Evolutionary conservation across 2,797 vertebrate species (phyloP).

Genomic region (Rachycentron canadum): DNA sequence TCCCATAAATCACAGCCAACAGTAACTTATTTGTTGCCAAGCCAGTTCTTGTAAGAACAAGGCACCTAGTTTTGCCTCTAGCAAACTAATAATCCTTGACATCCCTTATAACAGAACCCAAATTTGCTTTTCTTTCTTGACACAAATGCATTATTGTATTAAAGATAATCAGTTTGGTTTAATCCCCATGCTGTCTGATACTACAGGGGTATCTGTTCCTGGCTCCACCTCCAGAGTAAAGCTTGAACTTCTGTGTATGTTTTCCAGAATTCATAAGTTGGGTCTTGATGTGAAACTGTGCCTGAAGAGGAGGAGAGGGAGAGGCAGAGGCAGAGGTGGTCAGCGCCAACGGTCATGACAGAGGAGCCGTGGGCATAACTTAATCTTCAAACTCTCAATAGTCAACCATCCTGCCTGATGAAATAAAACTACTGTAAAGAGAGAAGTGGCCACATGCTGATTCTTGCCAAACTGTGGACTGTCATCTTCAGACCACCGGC

Average conservation of each 20-base stretch:
- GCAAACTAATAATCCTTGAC: background rate
- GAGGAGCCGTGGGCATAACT: constrained; percentile 48
- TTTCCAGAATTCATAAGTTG: constrained; percentile 60
- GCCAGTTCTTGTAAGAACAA: constrained; percentile 49
- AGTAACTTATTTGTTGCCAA: constrained; percentile 40
- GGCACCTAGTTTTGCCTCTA: background rate
- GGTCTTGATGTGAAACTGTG: constrained; percentile 70
- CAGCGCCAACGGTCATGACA: constrained; percentile 22
- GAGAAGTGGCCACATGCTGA: constrained; percentile 10
- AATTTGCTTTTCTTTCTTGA: background rate
- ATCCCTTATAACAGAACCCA: background rate
- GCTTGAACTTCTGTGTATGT: constrained; percentile 13
- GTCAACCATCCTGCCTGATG: constrained; percentile 4
- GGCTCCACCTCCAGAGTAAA: constrained; percentile 1
- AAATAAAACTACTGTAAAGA: constrained; percentile 31
- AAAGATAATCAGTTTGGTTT: too few species aligned
- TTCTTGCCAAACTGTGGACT: constrained; percentile 12
- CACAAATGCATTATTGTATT: too few species aligned
- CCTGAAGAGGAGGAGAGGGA: constrained; percentile 54
- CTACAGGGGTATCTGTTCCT: background rate
- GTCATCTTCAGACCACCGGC: background rate
- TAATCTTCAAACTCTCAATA: constrained; percentile 51
- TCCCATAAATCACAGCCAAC: constrained; percentile 14
- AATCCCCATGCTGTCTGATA: background rate
- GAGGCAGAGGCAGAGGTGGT: constrained; percentile 21